phyloP scores from a whole-genome alignment of 2,888 invertebrate genomes.

The Acanthoscelides obtectus region DNA sequence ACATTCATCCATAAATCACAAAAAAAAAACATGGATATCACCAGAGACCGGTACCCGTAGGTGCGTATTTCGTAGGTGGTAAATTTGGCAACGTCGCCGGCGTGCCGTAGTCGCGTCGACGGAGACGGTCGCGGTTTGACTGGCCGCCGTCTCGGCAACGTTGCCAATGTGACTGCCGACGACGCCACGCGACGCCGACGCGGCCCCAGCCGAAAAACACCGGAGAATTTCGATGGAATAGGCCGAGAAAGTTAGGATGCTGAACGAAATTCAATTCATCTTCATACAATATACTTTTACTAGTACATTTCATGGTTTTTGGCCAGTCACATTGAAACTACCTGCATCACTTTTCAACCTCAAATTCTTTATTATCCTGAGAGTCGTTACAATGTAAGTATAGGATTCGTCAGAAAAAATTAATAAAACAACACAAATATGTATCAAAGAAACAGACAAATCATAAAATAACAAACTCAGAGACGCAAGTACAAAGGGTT shows the following conservation, averaged over 20 bases:
- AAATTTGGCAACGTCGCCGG: not conserved
- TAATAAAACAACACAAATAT: too few species aligned
- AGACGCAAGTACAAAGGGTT: too few species aligned
- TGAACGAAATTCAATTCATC: too few species aligned
- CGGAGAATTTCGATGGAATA: not conserved
- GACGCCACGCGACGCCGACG: not conserved
- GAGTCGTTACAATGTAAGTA: too few species aligned
- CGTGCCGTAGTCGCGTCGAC: not conserved
- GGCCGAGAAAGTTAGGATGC: not conserved
- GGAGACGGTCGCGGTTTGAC: not conserved
- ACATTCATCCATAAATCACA: not conserved
- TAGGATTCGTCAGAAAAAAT: too few species aligned
- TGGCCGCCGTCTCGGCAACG: not conserved
- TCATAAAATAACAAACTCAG: too few species aligned
- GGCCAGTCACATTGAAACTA: too few species aligned
- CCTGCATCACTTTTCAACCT: too few species aligned
- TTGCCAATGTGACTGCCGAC: not conserved
- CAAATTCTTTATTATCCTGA: too few species aligned
- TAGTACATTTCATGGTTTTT: too few species aligned
- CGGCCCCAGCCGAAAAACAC: not conserved
- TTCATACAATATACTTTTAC: too few species aligned
- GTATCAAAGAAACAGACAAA: too few species aligned
- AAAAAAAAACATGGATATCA: not conserved
- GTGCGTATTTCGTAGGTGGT: not conserved
- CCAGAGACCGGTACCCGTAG: not conserved